These are phyloP conservation scores for Notarius lentiginosus DNA, from an alignment of 2,113 vertebrate genomes.

Conservation along the genomic window DNA sequence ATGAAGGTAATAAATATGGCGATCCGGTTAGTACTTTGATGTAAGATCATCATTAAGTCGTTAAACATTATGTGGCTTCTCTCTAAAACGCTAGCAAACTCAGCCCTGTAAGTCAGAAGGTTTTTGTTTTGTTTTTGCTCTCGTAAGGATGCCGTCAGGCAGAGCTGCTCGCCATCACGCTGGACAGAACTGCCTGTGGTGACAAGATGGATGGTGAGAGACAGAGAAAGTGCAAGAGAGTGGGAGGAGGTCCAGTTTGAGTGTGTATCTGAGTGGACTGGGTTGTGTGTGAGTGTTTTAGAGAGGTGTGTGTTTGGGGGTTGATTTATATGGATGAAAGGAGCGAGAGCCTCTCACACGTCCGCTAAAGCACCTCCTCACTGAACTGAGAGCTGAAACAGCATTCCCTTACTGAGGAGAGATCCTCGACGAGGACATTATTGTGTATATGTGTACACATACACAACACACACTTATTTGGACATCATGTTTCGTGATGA, in stretches of 20 bases:
- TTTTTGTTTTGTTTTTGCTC: too few species aligned
- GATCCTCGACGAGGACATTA: background rate
- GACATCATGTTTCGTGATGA: background rate
- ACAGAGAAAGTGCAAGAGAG: slow-evolving; percentile 7
- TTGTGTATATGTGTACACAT: background rate
- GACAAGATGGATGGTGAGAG: slow-evolving; percentile 1
- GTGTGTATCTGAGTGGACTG: slow-evolving; percentile 26
- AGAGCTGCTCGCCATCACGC: background rate
- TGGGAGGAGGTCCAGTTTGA: slow-evolving; percentile 47
- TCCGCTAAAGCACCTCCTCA: slow-evolving; percentile 28
- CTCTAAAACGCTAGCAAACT: background rate
- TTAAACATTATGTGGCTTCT: background rate
- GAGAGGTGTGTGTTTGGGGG: slow-evolving; percentile 30
- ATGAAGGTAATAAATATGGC: background rate
- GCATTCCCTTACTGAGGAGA: background rate
- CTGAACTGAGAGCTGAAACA: slow-evolving; percentile 13
- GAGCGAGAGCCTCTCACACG: slow-evolving; percentile 30
- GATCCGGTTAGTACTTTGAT: background rate
- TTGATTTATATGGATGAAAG: slow-evolving; percentile 48
- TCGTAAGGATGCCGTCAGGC: too few species aligned
- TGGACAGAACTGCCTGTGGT: slow-evolving; percentile 3
- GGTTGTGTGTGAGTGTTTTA: slow-evolving; percentile 40
- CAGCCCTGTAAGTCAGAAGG: too few species aligned
- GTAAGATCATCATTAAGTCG: background rate
- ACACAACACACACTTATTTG: background rate